Conservation (phyloP, 2,797 vertebrate species). For the Rhinophrynus dorsalis region DNA sequence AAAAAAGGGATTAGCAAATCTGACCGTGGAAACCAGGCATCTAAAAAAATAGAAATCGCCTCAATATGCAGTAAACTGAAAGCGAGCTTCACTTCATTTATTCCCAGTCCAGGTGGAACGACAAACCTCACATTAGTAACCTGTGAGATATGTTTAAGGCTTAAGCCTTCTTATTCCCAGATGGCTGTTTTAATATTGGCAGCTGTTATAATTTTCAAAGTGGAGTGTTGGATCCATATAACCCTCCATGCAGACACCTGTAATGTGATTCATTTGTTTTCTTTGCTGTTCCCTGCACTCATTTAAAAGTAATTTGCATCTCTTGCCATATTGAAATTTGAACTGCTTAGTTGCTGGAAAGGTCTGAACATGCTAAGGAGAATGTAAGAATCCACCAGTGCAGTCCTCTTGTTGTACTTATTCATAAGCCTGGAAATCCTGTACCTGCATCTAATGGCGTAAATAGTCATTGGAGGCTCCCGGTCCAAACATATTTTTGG, state of each 20-base stretch:
- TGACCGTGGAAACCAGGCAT: constrained; percentile 31
- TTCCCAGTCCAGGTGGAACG: constrained; percentile 56
- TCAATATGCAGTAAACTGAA: constrained; percentile 44
- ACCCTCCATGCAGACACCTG: constrained; percentile 62
- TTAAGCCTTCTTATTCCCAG: constrained; percentile 60
- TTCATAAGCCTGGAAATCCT: no score
- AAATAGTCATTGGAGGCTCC: no score
- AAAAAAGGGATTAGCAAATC: constrained; percentile 50
- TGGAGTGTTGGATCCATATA: constrained; percentile 57
- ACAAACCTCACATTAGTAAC: constrained; percentile 55
- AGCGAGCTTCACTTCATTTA: constrained; percentile 56
- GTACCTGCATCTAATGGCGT: no score
- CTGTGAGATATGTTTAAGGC: constrained; percentile 60
- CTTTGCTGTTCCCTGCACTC: constrained; percentile 61
- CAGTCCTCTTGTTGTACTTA: no score
- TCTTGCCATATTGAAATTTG: constrained; percentile 55
- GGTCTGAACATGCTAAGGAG: no score
- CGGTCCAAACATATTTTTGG: no score
- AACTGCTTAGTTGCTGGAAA: constrained; percentile 40
- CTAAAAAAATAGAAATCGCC: constrained; percentile 54
- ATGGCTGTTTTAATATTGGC: constrained; percentile 62
- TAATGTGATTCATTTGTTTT: constrained; percentile 61
- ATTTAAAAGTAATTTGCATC: constrained; percentile 61
- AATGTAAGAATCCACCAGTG: no score
- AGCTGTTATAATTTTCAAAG: constrained; percentile 65